Percentiles rank a stretch among this genome's conserved stretches.
These are phyloP conservation scores for Phalloptychus januarius DNA, from an alignment of 2,797 vertebrate species.

Conservation along the genomic window DNA sequence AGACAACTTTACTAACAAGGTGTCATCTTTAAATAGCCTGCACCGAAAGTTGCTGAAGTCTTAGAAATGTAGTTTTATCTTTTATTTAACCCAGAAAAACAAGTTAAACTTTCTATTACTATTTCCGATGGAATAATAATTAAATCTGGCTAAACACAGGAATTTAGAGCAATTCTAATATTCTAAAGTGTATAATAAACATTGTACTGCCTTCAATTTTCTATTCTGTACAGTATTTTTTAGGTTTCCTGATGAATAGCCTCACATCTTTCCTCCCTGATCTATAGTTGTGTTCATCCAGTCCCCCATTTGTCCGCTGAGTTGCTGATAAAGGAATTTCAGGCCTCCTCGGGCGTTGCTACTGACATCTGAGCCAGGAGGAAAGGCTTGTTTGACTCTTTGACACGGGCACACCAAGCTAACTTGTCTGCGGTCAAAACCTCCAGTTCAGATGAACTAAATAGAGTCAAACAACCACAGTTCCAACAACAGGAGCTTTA, in stretches of 20 bases:
- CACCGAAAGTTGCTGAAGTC: not conserved
- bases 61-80: not conserved
- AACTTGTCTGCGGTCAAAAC: slow-evolving; percentile 4
- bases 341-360: slow-evolving; percentile 58
- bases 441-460: slow-evolving; percentile 4
- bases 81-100: not conserved
- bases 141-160: not conserved
- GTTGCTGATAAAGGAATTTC: slow-evolving; percentile 72
- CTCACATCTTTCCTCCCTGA: slow-evolving; percentile 9
- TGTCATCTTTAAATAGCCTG: not conserved
- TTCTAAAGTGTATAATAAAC: not conserved
- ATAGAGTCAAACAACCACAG: not conserved
- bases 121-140: not conserved
- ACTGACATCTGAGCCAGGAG: slow-evolving; percentile 63
- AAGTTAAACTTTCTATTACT: not conserved
- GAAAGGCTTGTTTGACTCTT: slow-evolving; percentile 26
- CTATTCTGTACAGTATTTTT: not conserved
- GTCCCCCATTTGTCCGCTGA: slow-evolving; percentile 55
- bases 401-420: not conserved
- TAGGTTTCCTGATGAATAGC: slow-evolving; percentile 17
- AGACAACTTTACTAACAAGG: not conserved
- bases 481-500: not conserved
- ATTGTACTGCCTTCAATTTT: not conserved
- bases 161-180: not conserved
- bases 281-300: slow-evolving; percentile 19